Percentiles rank a stretch among this genome's conserved stretches.
Conservation (phyloP, 2,888 invertebrate species). For the Drosophila austrosaltans region DNA sequence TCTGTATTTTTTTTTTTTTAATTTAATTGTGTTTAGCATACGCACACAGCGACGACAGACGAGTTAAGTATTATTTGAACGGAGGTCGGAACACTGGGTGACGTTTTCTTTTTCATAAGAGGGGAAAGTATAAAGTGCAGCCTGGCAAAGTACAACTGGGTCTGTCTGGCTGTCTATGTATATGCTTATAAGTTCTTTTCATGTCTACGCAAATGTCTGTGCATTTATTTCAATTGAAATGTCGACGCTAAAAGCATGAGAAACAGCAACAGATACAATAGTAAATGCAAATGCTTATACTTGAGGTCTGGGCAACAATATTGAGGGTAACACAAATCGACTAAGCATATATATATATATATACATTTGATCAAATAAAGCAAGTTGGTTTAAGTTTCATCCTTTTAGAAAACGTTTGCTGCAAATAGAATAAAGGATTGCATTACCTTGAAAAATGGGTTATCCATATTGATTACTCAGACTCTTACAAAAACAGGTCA, state of each 20-base stretch:
- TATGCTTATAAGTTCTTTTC: constrained; percentile 56
- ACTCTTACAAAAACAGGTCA: background rate
- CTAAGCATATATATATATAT: background rate
- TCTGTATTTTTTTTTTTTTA: background rate
- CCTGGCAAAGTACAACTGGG: background rate
- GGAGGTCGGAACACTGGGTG: background rate
- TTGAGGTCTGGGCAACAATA: constrained; percentile 18
- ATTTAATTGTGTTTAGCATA: constrained; percentile 47
- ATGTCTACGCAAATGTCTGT: constrained; percentile 55
- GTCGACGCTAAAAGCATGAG: constrained; percentile 37
- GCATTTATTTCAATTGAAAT: constrained; percentile 65
- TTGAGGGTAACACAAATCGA: constrained; percentile 7
- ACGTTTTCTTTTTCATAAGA: background rate
- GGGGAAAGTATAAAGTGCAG: constrained; percentile 43
- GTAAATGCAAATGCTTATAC: constrained; percentile 1
- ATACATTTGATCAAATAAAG: background rate
- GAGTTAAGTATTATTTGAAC: constrained; percentile 21
- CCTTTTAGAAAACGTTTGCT: too few relatives aligned
- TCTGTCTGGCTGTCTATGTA: constrained; percentile 20
- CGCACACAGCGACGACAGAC: constrained; percentile 43
- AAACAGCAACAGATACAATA: constrained; percentile 18
- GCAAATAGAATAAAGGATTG: too few relatives aligned
- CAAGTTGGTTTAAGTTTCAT: background rate
- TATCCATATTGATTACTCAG: background rate
- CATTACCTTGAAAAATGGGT: too few relatives aligned